phyloP scores from a whole-genome alignment of 1,140 invertebrate species.

The Mercenaria mercenaria region DNA sequence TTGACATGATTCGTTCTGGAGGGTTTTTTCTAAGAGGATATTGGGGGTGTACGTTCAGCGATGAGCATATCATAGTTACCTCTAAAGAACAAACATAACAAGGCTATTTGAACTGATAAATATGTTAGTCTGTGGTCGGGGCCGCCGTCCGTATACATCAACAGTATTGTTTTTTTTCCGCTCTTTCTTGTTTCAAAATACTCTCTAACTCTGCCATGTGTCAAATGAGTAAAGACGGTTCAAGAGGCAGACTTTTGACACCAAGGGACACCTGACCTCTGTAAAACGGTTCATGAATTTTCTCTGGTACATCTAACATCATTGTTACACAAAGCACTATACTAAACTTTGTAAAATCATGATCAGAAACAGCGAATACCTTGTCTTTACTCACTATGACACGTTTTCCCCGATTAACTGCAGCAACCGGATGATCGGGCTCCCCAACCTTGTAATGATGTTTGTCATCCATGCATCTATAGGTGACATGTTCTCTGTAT shows the following conservation, averaged over 20 bases:
- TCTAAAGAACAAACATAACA: constrained; percentile 48
- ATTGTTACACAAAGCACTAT: constrained; percentile 71
- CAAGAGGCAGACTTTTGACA: constrained; percentile 60
- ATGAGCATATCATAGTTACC: constrained; percentile 61
- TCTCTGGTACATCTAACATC: constrained; percentile 9
- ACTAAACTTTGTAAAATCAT: constrained; percentile 66
- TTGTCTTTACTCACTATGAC: constrained; percentile 60
- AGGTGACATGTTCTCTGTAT: constrained; percentile 47
- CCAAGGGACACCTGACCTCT: too few species aligned
- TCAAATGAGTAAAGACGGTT: constrained; percentile 62
- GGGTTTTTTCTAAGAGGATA: constrained; percentile 48
- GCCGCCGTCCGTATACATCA: constrained; percentile 70
- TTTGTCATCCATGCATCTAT: constrained; percentile 73
- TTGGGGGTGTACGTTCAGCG: constrained; percentile 63
- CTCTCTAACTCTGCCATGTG: constrained; percentile 61
- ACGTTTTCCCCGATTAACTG: constrained; percentile 67
- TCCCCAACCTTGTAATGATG: constrained; percentile 70
- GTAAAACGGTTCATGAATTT: too few species aligned
- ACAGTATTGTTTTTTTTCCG: constrained; percentile 42
- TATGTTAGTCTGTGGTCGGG: constrained; percentile 69
- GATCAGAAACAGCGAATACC: constrained; percentile 33
- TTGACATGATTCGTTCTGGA: constrained; percentile 61
- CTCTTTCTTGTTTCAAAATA: constrained; percentile 28
- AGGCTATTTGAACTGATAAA: constrained; percentile 59
- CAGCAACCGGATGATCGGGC: constrained; percentile 68